Base-by-base conservation (phyloP, 2,888 invertebrate species). In the Eristalis arbustorum region DNA sequence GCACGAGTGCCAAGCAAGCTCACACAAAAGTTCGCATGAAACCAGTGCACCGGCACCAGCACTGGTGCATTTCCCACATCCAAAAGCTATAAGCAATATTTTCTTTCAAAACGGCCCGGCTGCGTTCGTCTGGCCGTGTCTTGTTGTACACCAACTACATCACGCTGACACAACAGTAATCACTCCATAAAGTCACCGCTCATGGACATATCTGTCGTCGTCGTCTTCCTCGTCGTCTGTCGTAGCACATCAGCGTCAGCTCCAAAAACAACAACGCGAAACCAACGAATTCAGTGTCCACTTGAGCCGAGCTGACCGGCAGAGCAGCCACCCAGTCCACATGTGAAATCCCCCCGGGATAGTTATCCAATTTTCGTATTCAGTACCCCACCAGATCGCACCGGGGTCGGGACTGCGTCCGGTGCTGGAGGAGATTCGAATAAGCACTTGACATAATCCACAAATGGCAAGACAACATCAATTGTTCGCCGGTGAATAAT, bases 81-180 rank as follows among this genome's bases (percentile, higher is more conserved):
- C 34, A 61, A 74, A 74, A 84, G 64, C 84, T 73, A 79, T 79
- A 84, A 74, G 74, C 79, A 23, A 79, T 79, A 68, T 68, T 80
- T 79, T 49, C 14, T 62, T 49, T 49, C 49, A 42, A 69, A 56
- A 67, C 71, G 34, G 11, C 75, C 74, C 63, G 69, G 66, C 34
- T 49, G 79, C 18, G 61, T 67, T 71, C 68, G 68, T 72, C 77
- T 67, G 72, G 67, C 18, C 49, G 3, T 71, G 23, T 72, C 49
- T 49, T 71, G 23, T 72, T 75, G 68, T 84, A 84, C 84, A 84
- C 80, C 80, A 84, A 84, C 80, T 84, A 80, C 84, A 84, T 84
- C 80, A 84, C 76, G 62, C 80, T 84, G 80, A 84, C 84, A 84
- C 80, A 84, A 81, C 84, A 84, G 84, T 84, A 84, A 84, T 84